Conservation (phyloP, 2,888 invertebrate genomes). For the Glomeris marginata region DNA sequence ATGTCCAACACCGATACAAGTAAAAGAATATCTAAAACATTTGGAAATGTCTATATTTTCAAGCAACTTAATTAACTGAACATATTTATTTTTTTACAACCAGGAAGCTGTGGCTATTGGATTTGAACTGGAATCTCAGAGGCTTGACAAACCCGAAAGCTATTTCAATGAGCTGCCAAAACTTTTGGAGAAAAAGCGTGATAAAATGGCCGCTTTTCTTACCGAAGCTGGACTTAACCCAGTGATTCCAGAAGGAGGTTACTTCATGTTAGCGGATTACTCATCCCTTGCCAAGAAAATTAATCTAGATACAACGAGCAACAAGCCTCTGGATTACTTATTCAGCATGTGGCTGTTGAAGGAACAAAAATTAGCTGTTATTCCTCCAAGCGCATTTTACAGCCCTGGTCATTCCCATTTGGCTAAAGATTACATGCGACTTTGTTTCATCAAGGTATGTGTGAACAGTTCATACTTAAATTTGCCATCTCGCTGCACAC, state of each 20-base stretch:
- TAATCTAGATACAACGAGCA: conserved; percentile 41
- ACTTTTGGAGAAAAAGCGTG: conserved; percentile 61
- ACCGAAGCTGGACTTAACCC: conserved; percentile 71
- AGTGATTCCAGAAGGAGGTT: conserved; percentile 89
- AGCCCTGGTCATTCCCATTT: conserved; percentile 57
- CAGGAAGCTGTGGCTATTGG: conserved; percentile 82
- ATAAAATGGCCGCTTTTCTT: conserved; percentile 59
- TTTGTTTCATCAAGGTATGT: conserved; percentile 81
- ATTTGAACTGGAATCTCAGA: conserved; percentile 66
- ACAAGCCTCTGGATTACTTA: conserved; percentile 57
- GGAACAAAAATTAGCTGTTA: conserved; percentile 78
- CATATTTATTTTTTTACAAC: no score
- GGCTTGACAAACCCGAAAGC: conserved; percentile 55
- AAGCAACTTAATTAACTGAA: no score
- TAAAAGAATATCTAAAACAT: no score
- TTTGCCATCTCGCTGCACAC: background rate
- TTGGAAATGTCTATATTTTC: no score
- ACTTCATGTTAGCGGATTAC: conserved; percentile 94
- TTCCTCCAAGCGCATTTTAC: conserved; percentile 92
- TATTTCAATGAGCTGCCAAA: conserved; percentile 62
- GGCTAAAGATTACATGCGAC: conserved; percentile 72
- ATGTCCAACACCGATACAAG: conserved; percentile 66
- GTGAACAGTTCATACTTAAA: background rate
- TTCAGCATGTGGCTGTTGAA: conserved; percentile 95
- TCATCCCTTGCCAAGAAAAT: conserved; percentile 52